Conservation (phyloP, 1,140 invertebrate species). For the Bombus cullumanus region DNA sequence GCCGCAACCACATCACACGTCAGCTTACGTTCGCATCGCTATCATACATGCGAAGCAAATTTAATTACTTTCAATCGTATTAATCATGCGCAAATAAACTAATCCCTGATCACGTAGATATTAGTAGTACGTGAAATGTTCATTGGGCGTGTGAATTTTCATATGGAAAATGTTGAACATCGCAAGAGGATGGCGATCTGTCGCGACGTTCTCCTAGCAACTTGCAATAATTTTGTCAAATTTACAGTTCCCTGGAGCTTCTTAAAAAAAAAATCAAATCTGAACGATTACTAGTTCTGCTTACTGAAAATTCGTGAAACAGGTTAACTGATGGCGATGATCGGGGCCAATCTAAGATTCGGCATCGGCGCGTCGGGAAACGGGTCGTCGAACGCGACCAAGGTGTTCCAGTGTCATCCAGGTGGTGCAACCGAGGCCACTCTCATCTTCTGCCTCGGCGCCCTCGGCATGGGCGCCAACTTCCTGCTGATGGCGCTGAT, state of each 20-base stretch:
- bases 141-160: too few species aligned
- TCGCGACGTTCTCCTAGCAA: too few species aligned
- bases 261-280: too few species aligned
- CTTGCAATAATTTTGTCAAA: too few species aligned
- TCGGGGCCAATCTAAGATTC: constrained; percentile 89
- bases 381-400: constrained; percentile 87
- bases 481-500: constrained; percentile 91
- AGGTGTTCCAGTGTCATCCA: constrained; percentile 90
- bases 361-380: constrained; percentile 86
- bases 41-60: not conserved
- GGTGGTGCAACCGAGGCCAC: constrained; percentile 91
- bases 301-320: constrained; percentile 25
- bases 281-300: too few species aligned
- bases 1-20: not conserved
- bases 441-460: constrained; percentile 89
- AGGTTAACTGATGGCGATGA: constrained; percentile 89
- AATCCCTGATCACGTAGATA: not conserved
- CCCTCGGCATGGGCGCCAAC: constrained; percentile 92
- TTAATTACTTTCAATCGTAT: not conserved
- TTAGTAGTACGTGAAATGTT: too few species aligned
- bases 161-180: too few species aligned
- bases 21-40: not conserved
- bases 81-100: not conserved
- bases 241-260: too few species aligned
- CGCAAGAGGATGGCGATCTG: too few species aligned